These are phyloP conservation scores for Petrosia ficiformis DNA, from an alignment of 37 sponge, comb jelly and placozoan genomes.

Conservation along the genomic window DNA sequence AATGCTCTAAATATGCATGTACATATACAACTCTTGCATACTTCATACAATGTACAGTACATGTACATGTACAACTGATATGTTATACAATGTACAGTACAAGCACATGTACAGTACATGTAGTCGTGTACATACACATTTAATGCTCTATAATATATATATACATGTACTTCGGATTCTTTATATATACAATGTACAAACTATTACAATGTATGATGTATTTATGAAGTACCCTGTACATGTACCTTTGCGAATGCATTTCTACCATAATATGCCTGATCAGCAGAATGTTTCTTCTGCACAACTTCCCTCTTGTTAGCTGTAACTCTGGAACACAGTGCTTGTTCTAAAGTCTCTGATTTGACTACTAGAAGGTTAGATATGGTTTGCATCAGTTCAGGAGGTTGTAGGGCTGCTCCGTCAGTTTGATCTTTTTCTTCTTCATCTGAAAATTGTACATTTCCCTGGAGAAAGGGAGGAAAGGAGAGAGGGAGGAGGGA, in stretches of 20 bases:
- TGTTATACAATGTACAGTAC: background rate
- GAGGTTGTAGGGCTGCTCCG: background rate
- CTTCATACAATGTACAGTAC: background rate
- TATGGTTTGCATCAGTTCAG: constrained; percentile 15
- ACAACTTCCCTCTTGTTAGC: constrained; percentile 43
- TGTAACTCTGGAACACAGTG: constrained; percentile 40
- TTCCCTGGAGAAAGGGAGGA: constrained; percentile 26
- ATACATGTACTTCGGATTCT: background rate
- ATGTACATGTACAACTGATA: no score
- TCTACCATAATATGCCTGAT: constrained; percentile 51
- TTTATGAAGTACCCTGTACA: no score
- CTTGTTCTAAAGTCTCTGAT: constrained; percentile 24
- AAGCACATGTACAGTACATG: no score
- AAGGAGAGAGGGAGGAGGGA: no score
- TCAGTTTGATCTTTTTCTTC: constrained; percentile 8
- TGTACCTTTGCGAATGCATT: constrained; percentile 84
- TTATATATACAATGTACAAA: no score
- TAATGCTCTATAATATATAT: no score
- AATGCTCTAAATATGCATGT: background rate
- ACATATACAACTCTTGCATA: background rate
- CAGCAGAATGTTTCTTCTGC: constrained; percentile 45
- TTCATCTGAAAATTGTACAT: constrained; percentile 22
- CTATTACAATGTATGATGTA: no score
- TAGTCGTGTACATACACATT: no score
- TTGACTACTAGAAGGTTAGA: constrained; percentile 27